Base-by-base conservation (phyloP, 2,888 invertebrate genomes). In the Trichogramma dendrolimi region DNA sequence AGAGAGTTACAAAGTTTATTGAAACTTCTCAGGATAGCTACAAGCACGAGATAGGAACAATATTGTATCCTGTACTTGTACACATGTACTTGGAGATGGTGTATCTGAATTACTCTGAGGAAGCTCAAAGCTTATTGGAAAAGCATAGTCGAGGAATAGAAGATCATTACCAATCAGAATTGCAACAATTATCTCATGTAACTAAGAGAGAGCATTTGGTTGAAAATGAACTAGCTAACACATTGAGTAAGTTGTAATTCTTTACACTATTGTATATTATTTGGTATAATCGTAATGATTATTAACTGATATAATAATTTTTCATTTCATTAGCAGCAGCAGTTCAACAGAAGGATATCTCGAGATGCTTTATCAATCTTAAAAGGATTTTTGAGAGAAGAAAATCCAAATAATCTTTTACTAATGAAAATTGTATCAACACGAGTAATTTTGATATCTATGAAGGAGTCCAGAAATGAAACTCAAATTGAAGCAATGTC, bases 81-180 rank as follows among this genome's bases (percentile, higher is more conserved):
- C 96, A 97, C 76, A 96, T 97, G 90, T 97, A 96, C 75, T 82
- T 97, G 67, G 92, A 94, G 75, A 83, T 97, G 52, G 90, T 97
- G 53, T 88, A 94, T 71, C 94, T 94, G 81, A 89, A 90, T 39
- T 94, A 95, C 76, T 88, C 88, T 66, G 84, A 86, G 47, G 89
- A 93, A 81, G 96, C 94, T 0, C 83, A 86, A n/a, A 84, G 85
- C 63, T 87, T 96, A 69, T 87, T 95, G 80, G 86, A 88, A 61
- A 91, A 89, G 73, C 96, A 90, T 82, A 87, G 90, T 4, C 83
- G 83, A 1, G 91, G 92, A 73, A 91, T 96, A 79, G 96, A 96
- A 75, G 87, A 89, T 56, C 95, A 93, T 79, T 94, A 92, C 76
- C 90, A 91, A 71, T 91, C 92, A 54, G 96, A 96, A 75, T 81